Base-by-base conservation (phyloP, 2,888 invertebrate species). In the Tenthredo distinguenda region DNA sequence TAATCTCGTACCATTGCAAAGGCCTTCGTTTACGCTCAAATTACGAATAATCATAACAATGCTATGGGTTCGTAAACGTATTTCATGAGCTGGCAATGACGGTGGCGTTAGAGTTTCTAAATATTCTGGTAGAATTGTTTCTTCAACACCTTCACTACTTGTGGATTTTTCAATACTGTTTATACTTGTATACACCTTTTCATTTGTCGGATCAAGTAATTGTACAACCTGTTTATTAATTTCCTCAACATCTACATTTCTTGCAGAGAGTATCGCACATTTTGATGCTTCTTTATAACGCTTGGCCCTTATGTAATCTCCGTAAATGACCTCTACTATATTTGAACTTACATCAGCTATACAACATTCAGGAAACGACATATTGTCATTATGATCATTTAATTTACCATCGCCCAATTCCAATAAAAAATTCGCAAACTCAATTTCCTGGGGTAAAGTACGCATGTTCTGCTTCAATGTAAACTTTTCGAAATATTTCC, bases 11-110 rank as follows among this genome's bases (percentile, higher is more conserved):
- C 72, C 71, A 72, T 84, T 82, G 65, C 85, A 85, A 40, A 85
- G 68, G 2, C 85, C 85, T 85, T 85, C 65, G 26, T 62, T n/a
- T n/a, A 81, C 0, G n/a, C 84, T 85, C 40, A 85, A 77, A 74
- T 85, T 85, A 43, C 85, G 65, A 31, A 85, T 84, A 12, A 84
- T 34, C 84, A 85, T 85, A 10, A 85, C 58, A n/a, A 85, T 72
- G 43, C 40, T 37, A 85, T 84, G 18, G 3, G 21, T 68, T 68
- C 68, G 5, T 21, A 85, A 77, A 65, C 84, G 37, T 68, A 85
- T 50, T 85, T 84, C 85, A 72, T 85, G 77, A 18, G 71, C 71
- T 10, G 84, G 83, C 5, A 85, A 84, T 10, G 47, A 10, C 5
- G 85, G 71, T n/a, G 85, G 85, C 0, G 55, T 31, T 58, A 62